Conservation (phyloP, 2,113 vertebrate genomes). For the Chaetorhynchus papuensis region DNA sequence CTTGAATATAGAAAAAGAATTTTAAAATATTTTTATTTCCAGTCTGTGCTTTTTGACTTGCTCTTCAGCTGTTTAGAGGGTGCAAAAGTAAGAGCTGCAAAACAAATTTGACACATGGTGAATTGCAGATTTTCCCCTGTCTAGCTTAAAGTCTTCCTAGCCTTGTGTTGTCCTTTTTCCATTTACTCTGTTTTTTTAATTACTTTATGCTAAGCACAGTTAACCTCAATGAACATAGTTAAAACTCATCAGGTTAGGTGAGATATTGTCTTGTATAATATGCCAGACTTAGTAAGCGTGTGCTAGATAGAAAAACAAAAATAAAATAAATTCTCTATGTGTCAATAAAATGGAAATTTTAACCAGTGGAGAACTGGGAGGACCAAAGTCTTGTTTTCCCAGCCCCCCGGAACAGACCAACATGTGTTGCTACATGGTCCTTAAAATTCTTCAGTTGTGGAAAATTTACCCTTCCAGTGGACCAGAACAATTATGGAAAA, state of each 20-base stretch:
- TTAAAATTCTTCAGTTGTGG: background rate
- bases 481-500: background rate
- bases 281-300: background rate
- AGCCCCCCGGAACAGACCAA: background rate
- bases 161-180: background rate
- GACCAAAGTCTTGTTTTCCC: slow-evolving; percentile 30
- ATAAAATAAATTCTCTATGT: background rate
- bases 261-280: slow-evolving; percentile 1
- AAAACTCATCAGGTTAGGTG: background rate
- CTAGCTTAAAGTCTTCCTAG: background rate
- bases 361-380: background rate
- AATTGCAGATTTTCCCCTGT: background rate
- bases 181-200: background rate
- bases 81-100: background rate
- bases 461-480: background rate
- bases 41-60: background rate
- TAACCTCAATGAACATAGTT: background rate
- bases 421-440: background rate
- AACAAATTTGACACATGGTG: background rate
- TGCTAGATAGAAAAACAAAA: background rate
- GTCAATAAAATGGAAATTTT: background rate
- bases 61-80: slow-evolving; percentile 26
- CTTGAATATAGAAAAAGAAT: slow-evolving; percentile 21
- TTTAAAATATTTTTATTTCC: background rate
- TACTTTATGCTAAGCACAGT: background rate